Base-by-base conservation (phyloP, 1,140 invertebrate genomes). In the Popillia japonica region DNA sequence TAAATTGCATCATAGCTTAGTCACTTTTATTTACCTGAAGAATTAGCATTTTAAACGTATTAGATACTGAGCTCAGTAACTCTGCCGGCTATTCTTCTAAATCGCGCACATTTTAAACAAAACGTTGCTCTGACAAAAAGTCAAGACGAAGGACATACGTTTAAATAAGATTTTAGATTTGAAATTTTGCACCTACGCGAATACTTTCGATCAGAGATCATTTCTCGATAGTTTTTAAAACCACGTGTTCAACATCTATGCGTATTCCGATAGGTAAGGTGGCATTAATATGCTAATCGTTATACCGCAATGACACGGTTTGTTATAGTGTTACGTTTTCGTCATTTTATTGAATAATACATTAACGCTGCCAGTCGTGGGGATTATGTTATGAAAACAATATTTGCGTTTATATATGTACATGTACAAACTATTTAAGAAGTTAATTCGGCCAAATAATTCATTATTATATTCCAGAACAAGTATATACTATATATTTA, bases 11-110 rank as follows among this genome's bases (percentile, higher is more conserved):
- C 48, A 55, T 17, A 6, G 48, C 48, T 55, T 55, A 55, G 48
- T 55, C 48, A 55, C 48, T 55, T 55, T 55, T 55, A 55, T 55
- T 55, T 55, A 55, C 48, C 48, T 55, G 48, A 55, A 55, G 48
- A 55, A 55, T 55, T 55, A 55, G 48, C 48, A 55, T 55, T 55
- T 55, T 55, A 55, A 55, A 55, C 48, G 48, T 55, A 55, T 55
- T 55, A n/a, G 14, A 2, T n/a, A 34, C 27, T 34, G 4, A 34
- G 27, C 27, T 34, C 27, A 34, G 4, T 34, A 34, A 34, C 4
- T 34, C 27, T 17, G 48, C 48, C 48, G 48, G 17, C 27, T 34
- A 34, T 34, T 34, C 27, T 34, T 34, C 27, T 34, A 34, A 17
- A n/a, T 17, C 48, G 48, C 42, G 42, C 42, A 44, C 14, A 14